Base-by-base conservation (phyloP, 2,888 invertebrate genomes). In the Deilephila porcellus region DNA sequence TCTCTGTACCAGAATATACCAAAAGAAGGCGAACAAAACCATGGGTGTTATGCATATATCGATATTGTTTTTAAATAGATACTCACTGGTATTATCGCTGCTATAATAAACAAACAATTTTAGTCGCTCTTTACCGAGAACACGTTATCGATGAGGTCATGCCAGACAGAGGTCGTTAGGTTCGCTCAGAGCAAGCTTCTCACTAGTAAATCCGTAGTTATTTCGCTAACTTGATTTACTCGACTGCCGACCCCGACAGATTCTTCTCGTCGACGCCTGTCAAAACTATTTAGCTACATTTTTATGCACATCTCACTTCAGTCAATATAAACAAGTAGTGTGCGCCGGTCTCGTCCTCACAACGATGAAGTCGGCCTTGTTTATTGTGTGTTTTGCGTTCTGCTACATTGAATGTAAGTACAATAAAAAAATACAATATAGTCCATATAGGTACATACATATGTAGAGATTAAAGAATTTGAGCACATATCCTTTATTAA, bases 341-440 rank as follows among this genome's bases (percentile, higher is more conserved):
- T 75, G 73, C 71, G 74, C 75, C 74, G 79, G 78, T 81, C 77
- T 79, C 64, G 76, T 71, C 77, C 79, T 78, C 73, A 76, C 71
- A 80, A 89, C 74, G 78, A 92, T 94, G 94, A 93, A 90, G 89
- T 77, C 83, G 71, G 81, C 75, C 29, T 76, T 82, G 45, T 79
- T 90, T 79, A 79, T 91, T 80, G 83, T 93, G 77, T 80, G 93
- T 76, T 85, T 91, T 74, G 83, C 83, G 74, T 83, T 91, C 78
- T 89, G 85, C 81, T 87, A 85, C 74, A 85, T 85, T 75, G 86
- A 93, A 86, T 90, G 93, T 93, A 77, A 93, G 93, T 93, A 86
- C 63, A 63, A 37, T 45, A 45, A 37, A 19, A 25, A 37, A 45
- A 45, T 45, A 45, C 45, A 14, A 45, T 45, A 45, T 14, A 2